Percentiles rank a stretch among this genome's conserved stretches.
phyloP scores from a whole-genome alignment of 2,113 vertebrate species.

The Serilophus lunatus region DNA sequence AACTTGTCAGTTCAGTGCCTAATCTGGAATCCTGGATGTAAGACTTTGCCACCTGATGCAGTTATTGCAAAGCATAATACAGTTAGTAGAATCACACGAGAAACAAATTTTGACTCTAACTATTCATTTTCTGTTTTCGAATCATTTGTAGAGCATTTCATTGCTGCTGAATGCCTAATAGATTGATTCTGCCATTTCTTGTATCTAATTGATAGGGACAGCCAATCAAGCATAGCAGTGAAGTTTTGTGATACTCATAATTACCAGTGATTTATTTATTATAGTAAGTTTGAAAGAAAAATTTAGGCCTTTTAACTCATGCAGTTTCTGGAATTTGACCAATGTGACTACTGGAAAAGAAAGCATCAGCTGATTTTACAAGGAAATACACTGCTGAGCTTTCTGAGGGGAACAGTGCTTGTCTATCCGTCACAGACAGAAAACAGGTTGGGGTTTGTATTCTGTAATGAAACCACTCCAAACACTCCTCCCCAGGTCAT shows the following conservation, averaged over 20 bases:
- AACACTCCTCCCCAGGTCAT: neutral
- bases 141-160: neutral
- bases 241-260: neutral
- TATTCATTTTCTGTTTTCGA: neutral
- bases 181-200: neutral
- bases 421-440: neutral
- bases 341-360: neutral
- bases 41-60: neutral
- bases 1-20: neutral
- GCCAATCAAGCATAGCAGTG: neutral
- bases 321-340: neutral
- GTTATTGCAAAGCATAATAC: neutral
- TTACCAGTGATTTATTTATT: no score
- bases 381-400: neutral
- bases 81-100: fast-evolving
- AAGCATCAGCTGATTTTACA: neutral
- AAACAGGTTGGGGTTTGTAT: neutral
- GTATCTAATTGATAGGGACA: neutral
- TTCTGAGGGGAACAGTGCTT: neutral
- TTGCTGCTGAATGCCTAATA: neutral
- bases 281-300: neutral
- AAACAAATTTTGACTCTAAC: neutral
- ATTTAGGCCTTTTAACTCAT: neutral
- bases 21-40: neutral
- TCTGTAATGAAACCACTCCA: neutral